phyloP scores from a whole-genome alignment of 2,113 vertebrate genomes.

The Rutilus rutilus region DNA sequence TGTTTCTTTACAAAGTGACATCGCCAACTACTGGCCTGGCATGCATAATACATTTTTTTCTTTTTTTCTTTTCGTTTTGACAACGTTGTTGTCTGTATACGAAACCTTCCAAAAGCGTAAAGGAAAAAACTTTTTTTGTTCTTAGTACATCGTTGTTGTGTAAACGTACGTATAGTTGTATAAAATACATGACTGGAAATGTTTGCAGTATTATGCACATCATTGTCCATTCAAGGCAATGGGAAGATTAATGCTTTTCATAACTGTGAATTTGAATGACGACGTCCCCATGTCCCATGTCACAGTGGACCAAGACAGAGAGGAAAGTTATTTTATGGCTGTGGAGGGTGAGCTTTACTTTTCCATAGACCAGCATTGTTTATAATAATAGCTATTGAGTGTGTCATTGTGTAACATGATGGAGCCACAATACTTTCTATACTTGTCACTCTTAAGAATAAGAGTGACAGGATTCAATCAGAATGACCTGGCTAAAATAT shows the following conservation, averaged over 20 bases:
- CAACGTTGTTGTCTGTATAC: no score
- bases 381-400: constrained; percentile 42
- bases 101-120: no score
- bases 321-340: background rate
- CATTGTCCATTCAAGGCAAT: background rate
- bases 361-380: constrained; percentile 12
- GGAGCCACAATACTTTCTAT: constrained; percentile 11
- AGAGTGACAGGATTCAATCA: constrained; percentile 9
- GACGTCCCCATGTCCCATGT: background rate
- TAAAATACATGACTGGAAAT: background rate
- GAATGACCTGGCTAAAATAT: constrained; percentile 17
- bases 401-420: constrained; percentile 24
- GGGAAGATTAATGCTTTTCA: background rate
- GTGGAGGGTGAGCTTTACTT: background rate
- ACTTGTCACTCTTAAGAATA: background rate
- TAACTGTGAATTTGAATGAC: background rate
- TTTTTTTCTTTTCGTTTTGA: no score
- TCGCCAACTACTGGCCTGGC: no score
- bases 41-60: no score
- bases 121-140: no score
- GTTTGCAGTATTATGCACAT: background rate
- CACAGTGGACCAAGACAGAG: background rate
- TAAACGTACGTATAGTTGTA: background rate
- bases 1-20: no score
- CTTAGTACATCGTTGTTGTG: no score